Conservation (phyloP, 2,888 invertebrate species). For the Baronia brevicornis region DNA sequence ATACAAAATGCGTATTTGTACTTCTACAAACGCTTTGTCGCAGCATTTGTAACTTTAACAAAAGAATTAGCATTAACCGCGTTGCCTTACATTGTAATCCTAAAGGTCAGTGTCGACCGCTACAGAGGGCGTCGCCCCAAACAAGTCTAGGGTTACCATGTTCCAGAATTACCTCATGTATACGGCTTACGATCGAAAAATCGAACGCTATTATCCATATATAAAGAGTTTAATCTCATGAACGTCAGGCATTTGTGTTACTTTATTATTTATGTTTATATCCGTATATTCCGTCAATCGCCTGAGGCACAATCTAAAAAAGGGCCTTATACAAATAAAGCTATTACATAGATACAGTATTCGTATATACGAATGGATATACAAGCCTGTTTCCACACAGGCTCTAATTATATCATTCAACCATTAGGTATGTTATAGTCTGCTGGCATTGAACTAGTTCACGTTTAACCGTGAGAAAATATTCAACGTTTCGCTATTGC, state of each 20-base stretch:
- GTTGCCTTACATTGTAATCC: constrained; percentile 21
- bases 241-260: no score
- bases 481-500: no score
- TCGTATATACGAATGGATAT: background rate
- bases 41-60: no score
- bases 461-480: constrained; percentile 26
- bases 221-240: no score
- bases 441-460: constrained; percentile 27
- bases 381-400: constrained; percentile 4
- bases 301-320: no score
- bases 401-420: constrained; percentile 18
- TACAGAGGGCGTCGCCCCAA: constrained; percentile 51
- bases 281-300: no score
- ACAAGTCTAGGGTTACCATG: constrained; percentile 21
- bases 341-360: background rate
- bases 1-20: no score
- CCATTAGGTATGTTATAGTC: constrained; percentile 18
- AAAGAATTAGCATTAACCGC: constrained; percentile 16
- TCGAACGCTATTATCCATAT: no score
- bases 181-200: no score
- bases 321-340: no score
- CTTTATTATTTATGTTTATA: no score
- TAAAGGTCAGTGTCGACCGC: constrained; percentile 62
- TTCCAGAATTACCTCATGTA: constrained; percentile 8
- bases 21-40: no score